phyloP scores from a whole-genome alignment of 2,888 invertebrate species.

The Steinernema scapterisci region DNA sequence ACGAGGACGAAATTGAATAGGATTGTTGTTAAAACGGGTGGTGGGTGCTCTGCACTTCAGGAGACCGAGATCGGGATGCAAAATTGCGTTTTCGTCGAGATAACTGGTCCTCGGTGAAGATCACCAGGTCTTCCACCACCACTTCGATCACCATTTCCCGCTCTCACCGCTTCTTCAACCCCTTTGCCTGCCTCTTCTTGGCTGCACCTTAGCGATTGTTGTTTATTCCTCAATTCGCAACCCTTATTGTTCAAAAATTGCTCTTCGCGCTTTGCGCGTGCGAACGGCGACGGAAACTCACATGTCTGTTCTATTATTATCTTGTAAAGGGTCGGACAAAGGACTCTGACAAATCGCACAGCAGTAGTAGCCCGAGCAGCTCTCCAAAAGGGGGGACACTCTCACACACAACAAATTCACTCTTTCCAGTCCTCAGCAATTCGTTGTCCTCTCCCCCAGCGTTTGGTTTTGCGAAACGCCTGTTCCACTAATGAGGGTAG shows the following conservation, averaged over 20 bases:
- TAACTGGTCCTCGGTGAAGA: conserved; percentile 3
- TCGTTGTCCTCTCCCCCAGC: not conserved
- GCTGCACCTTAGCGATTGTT: not conserved
- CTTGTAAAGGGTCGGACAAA: conserved; percentile 9
- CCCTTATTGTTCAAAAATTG: conserved; percentile 29
- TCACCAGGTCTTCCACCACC: not conserved
- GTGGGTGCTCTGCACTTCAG: not conserved
- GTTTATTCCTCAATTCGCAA: conserved; percentile 28
- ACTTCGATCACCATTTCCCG: too few relatives aligned
- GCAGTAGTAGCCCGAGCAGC: too few relatives aligned
- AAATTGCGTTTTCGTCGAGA: not conserved
- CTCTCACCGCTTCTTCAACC: not conserved
- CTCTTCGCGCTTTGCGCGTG: not conserved
- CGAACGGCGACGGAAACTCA: conserved; percentile 19
- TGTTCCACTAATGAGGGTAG: conserved; percentile 22
- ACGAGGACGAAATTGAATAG: conserved; percentile 13
- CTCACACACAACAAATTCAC: not conserved
- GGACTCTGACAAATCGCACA: conserved; percentile 11
- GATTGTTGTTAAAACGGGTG: conserved; percentile 25
- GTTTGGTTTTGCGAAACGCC: not conserved
- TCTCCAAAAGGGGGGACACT: not conserved
- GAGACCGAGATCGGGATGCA: not conserved
- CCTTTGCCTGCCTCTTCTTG: not conserved
- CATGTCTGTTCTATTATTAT: conserved; percentile 19
- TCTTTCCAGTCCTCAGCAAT: too few relatives aligned